Percentiles rank a stretch among this genome's conserved stretches.
Evolutionary conservation across 2,888 invertebrate genomes (phyloP).

Genomic region (Lottia scabra): DNA sequence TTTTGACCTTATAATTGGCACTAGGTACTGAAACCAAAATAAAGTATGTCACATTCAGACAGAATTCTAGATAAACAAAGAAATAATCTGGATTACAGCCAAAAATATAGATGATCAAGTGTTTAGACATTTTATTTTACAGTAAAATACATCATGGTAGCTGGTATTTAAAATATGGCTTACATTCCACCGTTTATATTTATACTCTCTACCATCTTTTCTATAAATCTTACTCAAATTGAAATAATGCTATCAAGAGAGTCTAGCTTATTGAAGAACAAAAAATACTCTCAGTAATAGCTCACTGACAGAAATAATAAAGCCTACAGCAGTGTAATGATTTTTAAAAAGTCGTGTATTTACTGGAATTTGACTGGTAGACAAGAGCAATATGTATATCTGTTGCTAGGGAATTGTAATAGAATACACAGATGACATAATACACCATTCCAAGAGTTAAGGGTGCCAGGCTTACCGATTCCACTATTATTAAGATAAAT

Average conservation of each 20-base stretch:
- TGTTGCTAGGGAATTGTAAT: slow-evolving; percentile 11
- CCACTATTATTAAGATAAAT: too few species aligned
- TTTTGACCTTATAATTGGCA: background rate
- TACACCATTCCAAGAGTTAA: slow-evolving; percentile 9
- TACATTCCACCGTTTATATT: too few species aligned
- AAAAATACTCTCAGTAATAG: too few species aligned
- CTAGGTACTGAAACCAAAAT: background rate
- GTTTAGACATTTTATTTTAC: background rate
- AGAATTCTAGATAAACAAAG: background rate
- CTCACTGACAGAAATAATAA: too few species aligned
- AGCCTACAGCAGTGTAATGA: too few species aligned
- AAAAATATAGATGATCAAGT: background rate
- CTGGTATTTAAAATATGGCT: too few species aligned
- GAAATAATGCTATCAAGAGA: too few species aligned
- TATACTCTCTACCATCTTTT: too few species aligned
- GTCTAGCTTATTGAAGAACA: too few species aligned
- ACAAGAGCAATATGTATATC: background rate
- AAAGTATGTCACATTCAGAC: slow-evolving; percentile 4
- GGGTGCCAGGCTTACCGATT: background rate
- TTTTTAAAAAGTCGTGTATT: background rate
- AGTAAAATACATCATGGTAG: too few species aligned
- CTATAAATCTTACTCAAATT: too few species aligned
- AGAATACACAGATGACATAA: slow-evolving; percentile 17
- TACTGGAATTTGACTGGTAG: background rate
- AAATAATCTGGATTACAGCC: background rate